Evolutionary conservation across 2,888 invertebrate genomes (phyloP).

Genomic region (Meganola albula): DNA sequence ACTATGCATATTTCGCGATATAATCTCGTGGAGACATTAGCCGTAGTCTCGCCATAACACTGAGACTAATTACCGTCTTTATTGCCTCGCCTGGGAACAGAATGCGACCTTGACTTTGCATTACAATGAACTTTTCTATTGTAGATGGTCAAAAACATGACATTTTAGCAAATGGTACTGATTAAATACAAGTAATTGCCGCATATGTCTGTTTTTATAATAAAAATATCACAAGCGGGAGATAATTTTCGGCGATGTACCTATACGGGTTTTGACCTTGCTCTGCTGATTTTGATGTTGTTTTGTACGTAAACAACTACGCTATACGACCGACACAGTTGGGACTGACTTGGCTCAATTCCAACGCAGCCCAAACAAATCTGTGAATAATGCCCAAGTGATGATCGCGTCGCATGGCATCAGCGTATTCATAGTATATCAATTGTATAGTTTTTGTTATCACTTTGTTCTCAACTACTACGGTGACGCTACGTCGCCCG

Average conservation of each 20-base stretch:
- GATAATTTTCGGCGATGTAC: constrained; percentile 26
- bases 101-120: constrained; percentile 15
- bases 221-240: no score
- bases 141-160: no score
- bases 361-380: constrained; percentile 53
- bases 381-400: constrained; percentile 39
- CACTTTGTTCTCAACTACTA: constrained; percentile 62
- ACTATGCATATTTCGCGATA: constrained; percentile 5
- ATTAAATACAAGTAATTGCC: constrained; percentile 9
- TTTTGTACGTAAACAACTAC: constrained; percentile 47
- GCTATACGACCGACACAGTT: constrained; percentile 39
- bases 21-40: constrained; percentile 13
- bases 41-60: constrained; percentile 4
- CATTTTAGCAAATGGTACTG: no score
- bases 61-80: constrained; percentile 9
- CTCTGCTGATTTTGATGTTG: constrained; percentile 24
- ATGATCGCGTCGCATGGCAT: constrained; percentile 37
- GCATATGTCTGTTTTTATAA: background rate
- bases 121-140: constrained; percentile 22
- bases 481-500: constrained; percentile 56
- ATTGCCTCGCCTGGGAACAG: constrained; percentile 4
- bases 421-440: constrained; percentile 42
- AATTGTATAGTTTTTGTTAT: constrained; percentile 65
- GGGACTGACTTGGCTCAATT: constrained; percentile 42
- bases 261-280: constrained; percentile 44